Evolutionary conservation across 2,888 invertebrate genomes (phyloP), one percentile per base, ranked within the genome.

Genomic region (Lepetodrilus schrolli): DNA sequence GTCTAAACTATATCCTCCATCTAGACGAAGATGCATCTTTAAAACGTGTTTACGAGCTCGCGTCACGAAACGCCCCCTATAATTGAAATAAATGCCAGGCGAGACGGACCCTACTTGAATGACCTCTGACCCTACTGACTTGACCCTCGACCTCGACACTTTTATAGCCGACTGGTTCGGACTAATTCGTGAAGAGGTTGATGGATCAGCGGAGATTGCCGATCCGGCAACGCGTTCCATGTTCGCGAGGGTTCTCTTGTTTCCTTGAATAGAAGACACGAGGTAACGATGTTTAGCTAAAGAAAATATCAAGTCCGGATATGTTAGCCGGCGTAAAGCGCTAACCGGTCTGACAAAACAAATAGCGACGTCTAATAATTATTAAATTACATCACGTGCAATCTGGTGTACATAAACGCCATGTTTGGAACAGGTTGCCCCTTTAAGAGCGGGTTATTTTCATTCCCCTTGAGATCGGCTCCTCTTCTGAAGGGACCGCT

Each of bases 311-410:
- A 58, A 26, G 26, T 30, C 30, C 7, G 30, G 17, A 13, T 26
- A 58, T 58, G 58, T 43, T 43, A 43, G 43, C 43, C 43, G n/a
- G 17, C 43, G 43, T 58, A 34, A 58, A 58, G 17, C 58, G 30
- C 58, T n/a, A 58, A n/a, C 34, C 21, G 58, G 30, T 58, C 58
- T 58, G 58, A 58, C 58, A 58, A 58, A 58, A 58, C 58, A 58
- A 58, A 58, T 58, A 58, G 34, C 58, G 17, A 34, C 17, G 17
- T 26, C 30, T 58, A 58, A 58, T 58, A 58, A 58, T 58, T 58
- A 58, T 58, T 58, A 58, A 58, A 17, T 58, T 58, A 58, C 58
- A 58, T 58, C 58, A 58, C 13, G 30, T 26, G 58, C 26, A 58
- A 58, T 58, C 30, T 58, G 58, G 23, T 58, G 34, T 26, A 58